A percentile compares a stretch with the other conserved stretches of the same genome.
Conservation (phyloP, 2,797 vertebrate genomes). For the Macrochelys suwanniensis region DNA sequence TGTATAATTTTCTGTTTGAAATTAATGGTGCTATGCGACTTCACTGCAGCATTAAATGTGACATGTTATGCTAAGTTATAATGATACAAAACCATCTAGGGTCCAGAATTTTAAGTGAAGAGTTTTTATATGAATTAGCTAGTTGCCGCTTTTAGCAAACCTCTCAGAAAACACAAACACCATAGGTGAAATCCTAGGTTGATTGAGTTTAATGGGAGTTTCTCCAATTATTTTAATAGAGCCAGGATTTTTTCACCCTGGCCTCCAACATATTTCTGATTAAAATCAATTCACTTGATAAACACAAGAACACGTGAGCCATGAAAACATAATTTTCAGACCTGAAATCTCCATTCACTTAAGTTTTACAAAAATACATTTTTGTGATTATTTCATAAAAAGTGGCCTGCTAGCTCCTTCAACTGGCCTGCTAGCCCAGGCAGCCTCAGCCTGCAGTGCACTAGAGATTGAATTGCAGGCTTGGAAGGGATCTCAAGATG, state of each 20-base stretch:
- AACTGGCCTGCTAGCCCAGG: background rate
- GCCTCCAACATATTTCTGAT: background rate
- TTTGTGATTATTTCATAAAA: background rate
- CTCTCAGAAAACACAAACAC: background rate
- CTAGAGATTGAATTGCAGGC: too few relatives aligned
- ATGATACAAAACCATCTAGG: background rate
- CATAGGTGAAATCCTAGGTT: background rate
- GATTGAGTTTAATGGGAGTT: background rate
- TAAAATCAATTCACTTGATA: background rate
- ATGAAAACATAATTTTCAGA: background rate
- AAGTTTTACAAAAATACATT: background rate
- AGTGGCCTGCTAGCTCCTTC: background rate
- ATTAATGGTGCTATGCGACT: background rate
- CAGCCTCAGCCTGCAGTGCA: too few relatives aligned
- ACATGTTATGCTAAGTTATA: background rate
- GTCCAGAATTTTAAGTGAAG: rapidly evolving
- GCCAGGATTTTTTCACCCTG: background rate
- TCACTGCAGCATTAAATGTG: background rate
- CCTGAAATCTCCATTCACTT: too few relatives aligned
- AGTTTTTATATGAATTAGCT: background rate
- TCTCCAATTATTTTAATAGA: background rate
- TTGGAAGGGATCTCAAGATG: too few relatives aligned
- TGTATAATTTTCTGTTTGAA: background rate
- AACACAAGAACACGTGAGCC: background rate
- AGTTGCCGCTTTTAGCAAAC: background rate